Conservation (phyloP, 2,797 vertebrate species). For the Pachyuromys duprasi region DNA sequence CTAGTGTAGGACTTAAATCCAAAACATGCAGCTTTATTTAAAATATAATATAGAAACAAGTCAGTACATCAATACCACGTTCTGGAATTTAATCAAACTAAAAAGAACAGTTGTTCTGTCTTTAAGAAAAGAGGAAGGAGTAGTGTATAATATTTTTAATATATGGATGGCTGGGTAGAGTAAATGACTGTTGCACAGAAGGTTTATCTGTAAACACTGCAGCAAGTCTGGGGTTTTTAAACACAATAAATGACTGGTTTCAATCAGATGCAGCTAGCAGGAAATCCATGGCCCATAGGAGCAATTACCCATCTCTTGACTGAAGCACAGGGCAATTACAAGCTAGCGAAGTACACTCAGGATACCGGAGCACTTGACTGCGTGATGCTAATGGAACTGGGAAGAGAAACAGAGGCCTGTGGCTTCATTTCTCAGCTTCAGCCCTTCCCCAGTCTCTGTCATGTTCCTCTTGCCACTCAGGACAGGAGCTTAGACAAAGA, state of each 20-base stretch:
- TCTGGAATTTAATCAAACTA: constrained; percentile 73
- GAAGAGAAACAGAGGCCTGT: constrained; percentile 46
- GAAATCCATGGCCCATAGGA: constrained; percentile 84
- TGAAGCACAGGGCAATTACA: constrained; percentile 87
- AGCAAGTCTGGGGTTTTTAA: constrained; percentile 82
- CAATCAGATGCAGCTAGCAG: constrained; percentile 83
- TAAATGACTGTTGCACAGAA: constrained; percentile 83
- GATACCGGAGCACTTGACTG: constrained; percentile 80
- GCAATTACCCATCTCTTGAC: constrained; percentile 85
- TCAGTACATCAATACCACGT: constrained; percentile 28
- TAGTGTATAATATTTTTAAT: constrained; percentile 82
- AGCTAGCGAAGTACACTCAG: constrained; percentile 71
- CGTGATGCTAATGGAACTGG: constrained; percentile 73
- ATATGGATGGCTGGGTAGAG: constrained; percentile 82
- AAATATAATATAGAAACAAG: constrained; percentile 49
- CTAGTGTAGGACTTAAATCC: neutral
- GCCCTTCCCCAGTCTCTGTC: neutral
- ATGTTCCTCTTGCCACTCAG: constrained; percentile 36
- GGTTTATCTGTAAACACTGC: constrained; percentile 86
- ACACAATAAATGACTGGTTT: constrained; percentile 86
- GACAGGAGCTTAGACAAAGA: constrained; percentile 9
- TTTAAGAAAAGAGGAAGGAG: constrained; percentile 76
- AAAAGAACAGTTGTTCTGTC: constrained; percentile 81
- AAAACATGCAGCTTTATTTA: constrained; percentile 58
- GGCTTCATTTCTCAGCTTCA: constrained; percentile 45